Percentiles rank a stretch among this genome's conserved stretches.
Evolutionary conservation across 2,888 invertebrate genomes (phyloP).

Genomic region (Agriopis aurantiaria): DNA sequence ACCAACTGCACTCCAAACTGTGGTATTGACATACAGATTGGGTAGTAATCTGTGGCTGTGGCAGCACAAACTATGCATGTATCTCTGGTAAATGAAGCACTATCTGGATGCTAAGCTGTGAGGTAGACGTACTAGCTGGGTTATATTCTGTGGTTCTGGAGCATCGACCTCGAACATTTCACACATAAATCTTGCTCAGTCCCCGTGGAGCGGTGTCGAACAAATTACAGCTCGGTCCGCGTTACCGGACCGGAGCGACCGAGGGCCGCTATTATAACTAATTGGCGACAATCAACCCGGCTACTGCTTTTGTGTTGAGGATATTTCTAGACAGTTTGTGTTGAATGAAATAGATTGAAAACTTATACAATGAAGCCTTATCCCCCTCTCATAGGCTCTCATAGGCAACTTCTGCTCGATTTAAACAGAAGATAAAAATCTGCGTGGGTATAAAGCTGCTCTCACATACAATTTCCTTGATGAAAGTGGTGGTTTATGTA

Average conservation of each 20-base stretch:
- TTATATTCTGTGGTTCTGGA: slow-evolving; percentile 53
- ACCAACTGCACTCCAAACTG: slow-evolving; percentile 25
- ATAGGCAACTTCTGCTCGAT: neutral
- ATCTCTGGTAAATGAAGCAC: slow-evolving; percentile 1
- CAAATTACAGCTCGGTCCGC: slow-evolving; percentile 66
- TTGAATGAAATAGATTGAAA: slow-evolving; percentile 29
- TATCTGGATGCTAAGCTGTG: slow-evolving; percentile 15
- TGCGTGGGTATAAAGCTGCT: neutral
- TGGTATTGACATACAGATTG: slow-evolving; percentile 34
- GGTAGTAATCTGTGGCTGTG: slow-evolving; percentile 21
- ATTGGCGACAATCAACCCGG: slow-evolving; percentile 81
- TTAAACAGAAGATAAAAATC: slow-evolving; percentile 7
- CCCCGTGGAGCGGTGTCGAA: slow-evolving; percentile 55
- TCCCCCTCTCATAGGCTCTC: neutral
- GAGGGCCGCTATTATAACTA: slow-evolving; percentile 80
- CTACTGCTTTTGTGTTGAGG: slow-evolving; percentile 68
- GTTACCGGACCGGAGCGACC: slow-evolving; percentile 57
- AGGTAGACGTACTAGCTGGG: slow-evolving; percentile 23
- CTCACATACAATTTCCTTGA: neutral
- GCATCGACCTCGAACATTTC: slow-evolving; percentile 75
- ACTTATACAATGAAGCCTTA: slow-evolving; percentile 6
- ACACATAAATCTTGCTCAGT: slow-evolving; percentile 72
- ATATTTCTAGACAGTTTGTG: slow-evolving; percentile 33
- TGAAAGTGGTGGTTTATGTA: slow-evolving; percentile 3
- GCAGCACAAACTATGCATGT: slow-evolving; percentile 5